Conservation (phyloP, 2,113 vertebrate genomes). For the Eurystomus gularis region DNA sequence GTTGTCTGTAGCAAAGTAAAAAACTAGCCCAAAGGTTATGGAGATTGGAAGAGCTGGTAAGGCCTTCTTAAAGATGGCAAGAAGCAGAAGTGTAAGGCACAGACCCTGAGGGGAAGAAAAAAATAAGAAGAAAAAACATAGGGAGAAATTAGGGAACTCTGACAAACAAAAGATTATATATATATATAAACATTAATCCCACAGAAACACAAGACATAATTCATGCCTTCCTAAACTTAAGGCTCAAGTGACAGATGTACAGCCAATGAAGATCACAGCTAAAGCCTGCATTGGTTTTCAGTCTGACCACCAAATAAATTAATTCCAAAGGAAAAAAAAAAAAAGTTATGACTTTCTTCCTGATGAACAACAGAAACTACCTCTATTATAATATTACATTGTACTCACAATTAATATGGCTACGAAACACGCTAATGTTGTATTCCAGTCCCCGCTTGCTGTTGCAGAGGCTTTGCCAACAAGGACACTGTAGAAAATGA, state of each 20-base stretch:
- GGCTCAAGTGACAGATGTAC: neutral
- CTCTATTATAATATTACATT: neutral
- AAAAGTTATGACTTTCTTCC: neutral
- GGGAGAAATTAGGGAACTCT: slow-evolving; percentile 25
- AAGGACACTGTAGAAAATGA: slow-evolving; percentile 99
- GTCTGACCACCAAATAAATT: neutral
- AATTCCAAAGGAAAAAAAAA: neutral
- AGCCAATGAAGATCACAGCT: neutral
- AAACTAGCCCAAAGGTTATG: slow-evolving; percentile 96
- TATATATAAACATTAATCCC: neutral
- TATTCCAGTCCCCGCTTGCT: slow-evolving; percentile 99
- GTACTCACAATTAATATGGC: slow-evolving; percentile 96
- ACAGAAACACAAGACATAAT: neutral
- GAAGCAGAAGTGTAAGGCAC: slow-evolving; percentile 95
- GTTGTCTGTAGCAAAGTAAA: slow-evolving; percentile 99
- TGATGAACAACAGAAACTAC: neutral
- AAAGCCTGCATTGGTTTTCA: neutral
- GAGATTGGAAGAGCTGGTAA: slow-evolving; percentile 97
- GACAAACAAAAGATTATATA: neutral
- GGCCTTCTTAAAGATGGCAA: slow-evolving; percentile 99
- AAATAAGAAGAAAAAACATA: neutral
- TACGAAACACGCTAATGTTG: slow-evolving; percentile 96
- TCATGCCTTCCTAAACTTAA: neutral
- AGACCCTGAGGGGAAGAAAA: slow-evolving; percentile 80
- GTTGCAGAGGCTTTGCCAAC: slow-evolving; percentile 97